Conservation (phyloP, 2,797 vertebrate species). For the Gambelia wislizenii region DNA sequence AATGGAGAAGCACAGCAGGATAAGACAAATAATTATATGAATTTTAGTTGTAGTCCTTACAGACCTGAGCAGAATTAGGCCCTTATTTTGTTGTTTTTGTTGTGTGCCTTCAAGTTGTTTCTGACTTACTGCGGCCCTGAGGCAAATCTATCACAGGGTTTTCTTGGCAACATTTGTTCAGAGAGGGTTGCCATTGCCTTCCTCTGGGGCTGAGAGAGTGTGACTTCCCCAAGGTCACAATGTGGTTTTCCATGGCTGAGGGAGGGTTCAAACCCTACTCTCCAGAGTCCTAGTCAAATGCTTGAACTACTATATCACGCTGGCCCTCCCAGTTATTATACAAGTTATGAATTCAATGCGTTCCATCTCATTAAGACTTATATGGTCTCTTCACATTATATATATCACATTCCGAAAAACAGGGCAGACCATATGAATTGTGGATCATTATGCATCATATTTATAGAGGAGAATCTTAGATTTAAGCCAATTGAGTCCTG, state of each 20-base stretch:
- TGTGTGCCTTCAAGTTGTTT: no score
- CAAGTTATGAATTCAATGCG: constrained; percentile 17
- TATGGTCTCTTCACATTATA: not conserved
- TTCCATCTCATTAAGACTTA: not conserved
- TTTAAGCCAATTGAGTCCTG: constrained; percentile 12
- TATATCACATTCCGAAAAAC: not conserved
- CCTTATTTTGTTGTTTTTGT: no score
- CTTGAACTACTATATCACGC: no score
- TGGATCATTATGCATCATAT: constrained; percentile 14
- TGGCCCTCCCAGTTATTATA: constrained; percentile 18
- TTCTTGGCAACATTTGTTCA: no score
- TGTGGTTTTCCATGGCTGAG: no score
- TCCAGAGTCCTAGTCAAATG: no score
- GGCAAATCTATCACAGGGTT: no score
- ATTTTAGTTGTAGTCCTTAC: constrained; percentile 1
- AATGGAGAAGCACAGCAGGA: not conserved
- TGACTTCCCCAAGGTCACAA: no score
- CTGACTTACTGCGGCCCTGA: no score
- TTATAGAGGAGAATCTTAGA: constrained; percentile 26
- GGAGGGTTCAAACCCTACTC: no score
- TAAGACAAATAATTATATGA: not conserved
- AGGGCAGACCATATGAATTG: not conserved
- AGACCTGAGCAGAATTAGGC: not conserved
- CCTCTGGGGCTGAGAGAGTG: no score
- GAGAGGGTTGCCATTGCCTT: no score